Base-by-base conservation (phyloP, 2,797 vertebrate genomes). In the Coregonus ussuriensis region DNA sequence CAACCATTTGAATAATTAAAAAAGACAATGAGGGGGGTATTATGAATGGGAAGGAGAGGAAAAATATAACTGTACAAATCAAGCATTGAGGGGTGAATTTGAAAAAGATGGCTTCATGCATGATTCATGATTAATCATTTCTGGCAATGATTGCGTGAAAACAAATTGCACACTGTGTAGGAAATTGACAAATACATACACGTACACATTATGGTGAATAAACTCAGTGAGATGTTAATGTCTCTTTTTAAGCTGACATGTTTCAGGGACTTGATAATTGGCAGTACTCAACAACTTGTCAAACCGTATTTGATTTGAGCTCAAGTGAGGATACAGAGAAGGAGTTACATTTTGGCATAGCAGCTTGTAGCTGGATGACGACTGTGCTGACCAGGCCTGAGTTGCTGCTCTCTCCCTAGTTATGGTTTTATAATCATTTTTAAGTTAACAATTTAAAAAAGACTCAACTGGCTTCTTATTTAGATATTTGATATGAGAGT, bases 121-220 rank as follows among this genome's bases (percentile, higher is more conserved):
- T 91, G 87, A 92, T 93, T 92, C 90, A 92, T 92, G 81, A 78
- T 68, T 89, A 89, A 91, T 91, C 87, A 91, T 86, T 88, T 84
- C 84, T 89, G 87, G 85, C 88, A 83, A 85, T 87, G 88, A 91
- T 89, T 91, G 87, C 83, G 4, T 81, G 79, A 84, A 85, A 81
- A 81, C 84, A 88, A 87, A 88, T 87, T 89, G 81, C 76, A 71
- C 18, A 89, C 84, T 76, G 81, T 59, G 79, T 83, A 81, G 68
- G 72, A 71, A 88, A 85, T 63, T 83, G 82, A 88, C 81, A 77
- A 86, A 87, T 74, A 77, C 51, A 71, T 79, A 80, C 29, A 69
- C 15, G 72, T 80, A 63, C 37, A 33, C 66, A 69, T 6, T 31
- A 13, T 4, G 7, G 66, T 59, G 87, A 87, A 78, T 79, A 69